A percentile compares a stretch with the other conserved stretches of the same genome.
phyloP scores from a whole-genome alignment of 1,140 invertebrate species.

The Ctenoplectra terminalis region DNA sequence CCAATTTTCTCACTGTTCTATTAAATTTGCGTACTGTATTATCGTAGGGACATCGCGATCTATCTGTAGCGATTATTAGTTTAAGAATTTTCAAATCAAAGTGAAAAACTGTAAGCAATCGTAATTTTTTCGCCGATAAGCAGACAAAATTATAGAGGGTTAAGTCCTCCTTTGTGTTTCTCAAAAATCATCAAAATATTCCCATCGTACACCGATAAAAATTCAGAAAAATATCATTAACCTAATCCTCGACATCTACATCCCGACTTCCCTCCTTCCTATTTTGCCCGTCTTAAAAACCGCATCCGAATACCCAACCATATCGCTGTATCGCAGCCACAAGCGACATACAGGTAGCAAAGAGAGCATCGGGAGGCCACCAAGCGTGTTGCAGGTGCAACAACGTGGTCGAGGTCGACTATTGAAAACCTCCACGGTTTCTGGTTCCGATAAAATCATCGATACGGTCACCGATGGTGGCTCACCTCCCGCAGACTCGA shows the following conservation, averaged over 20 bases:
- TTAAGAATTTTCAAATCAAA: too few relatives aligned
- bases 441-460: constrained; percentile 53
- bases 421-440: constrained; percentile 51
- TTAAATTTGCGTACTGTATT: too few relatives aligned
- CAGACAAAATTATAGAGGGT: too few relatives aligned
- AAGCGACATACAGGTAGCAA: not conserved
- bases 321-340: not conserved
- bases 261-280: too few relatives aligned
- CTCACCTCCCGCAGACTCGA: constrained; percentile 25
- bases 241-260: not conserved
- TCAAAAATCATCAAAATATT: too few relatives aligned
- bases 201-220: not conserved
- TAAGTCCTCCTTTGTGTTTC: too few relatives aligned
- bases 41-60: too few relatives aligned
- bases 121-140: too few relatives aligned
- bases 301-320: not conserved
- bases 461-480: constrained; percentile 22
- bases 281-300: not conserved
- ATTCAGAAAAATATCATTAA: too few relatives aligned
- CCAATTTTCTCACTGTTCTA: too few relatives aligned
- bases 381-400: constrained; percentile 3
- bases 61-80: too few relatives aligned
- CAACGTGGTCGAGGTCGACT: not conserved
- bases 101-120: too few relatives aligned
- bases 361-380: not conserved